Evolutionary conservation across 2,888 invertebrate genomes (phyloP).

Genomic region (Laspeyria flexula): DNA sequence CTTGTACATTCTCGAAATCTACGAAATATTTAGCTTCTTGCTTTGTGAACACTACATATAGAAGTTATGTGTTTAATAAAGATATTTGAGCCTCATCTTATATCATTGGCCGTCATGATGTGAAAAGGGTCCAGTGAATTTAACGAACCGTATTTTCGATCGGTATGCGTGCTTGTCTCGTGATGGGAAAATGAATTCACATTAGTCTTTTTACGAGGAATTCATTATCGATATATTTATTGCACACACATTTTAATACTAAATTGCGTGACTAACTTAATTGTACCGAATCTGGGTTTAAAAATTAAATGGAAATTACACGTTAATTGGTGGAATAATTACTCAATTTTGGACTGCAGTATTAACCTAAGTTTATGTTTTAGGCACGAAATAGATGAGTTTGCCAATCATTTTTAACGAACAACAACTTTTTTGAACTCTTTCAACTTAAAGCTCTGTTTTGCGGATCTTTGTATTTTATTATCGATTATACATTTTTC

Average conservation of each 20-base stretch:
- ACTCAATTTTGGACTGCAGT: neutral
- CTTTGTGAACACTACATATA: neutral
- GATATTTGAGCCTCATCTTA: neutral
- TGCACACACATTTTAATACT: constrained; percentile 15
- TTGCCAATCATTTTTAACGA: neutral
- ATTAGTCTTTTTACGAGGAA: constrained; percentile 21
- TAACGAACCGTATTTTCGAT: constrained; percentile 21
- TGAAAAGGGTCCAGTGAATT: constrained; percentile 52
- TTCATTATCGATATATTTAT: constrained; percentile 27
- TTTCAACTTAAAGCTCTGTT: neutral
- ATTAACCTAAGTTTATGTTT: no score
- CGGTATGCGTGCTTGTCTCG: constrained; percentile 18
- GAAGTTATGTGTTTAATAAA: neutral
- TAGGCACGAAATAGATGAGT: neutral
- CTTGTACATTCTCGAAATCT: neutral
- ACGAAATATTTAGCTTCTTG: neutral
- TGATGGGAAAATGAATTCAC: constrained; percentile 29
- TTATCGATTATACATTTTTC: neutral
- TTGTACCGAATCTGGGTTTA: constrained; percentile 5
- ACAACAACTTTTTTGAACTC: neutral
- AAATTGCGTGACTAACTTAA: constrained; percentile 12
- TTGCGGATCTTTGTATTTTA: no score
- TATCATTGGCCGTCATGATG: constrained; percentile 35
- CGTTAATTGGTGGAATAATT: neutral
- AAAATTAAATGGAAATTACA: neutral